Conservation (phyloP, 2,888 invertebrate species). For the Temnothorax rugatulus region DNA sequence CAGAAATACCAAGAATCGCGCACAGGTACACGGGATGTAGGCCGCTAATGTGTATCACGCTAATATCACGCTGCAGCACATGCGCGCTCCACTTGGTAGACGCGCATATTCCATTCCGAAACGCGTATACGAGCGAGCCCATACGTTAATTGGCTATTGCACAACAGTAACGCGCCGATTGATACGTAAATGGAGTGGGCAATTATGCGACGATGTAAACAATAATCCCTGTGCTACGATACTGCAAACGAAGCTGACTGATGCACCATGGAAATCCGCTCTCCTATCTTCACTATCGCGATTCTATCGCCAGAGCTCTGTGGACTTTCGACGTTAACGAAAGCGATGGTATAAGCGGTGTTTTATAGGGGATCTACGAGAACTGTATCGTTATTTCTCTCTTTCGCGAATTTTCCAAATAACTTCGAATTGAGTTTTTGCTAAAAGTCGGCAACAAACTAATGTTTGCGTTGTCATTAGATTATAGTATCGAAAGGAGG, state of each 20-base stretch:
- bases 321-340: constrained; percentile 53
- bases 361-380: not conserved
- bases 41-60: constrained; percentile 21
- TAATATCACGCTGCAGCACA: constrained; percentile 24
- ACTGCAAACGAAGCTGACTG: constrained; percentile 62
- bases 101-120: constrained; percentile 33
- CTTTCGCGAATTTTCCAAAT: not conserved
- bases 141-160: constrained; percentile 73
- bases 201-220: constrained; percentile 76
- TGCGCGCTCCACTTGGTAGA: constrained; percentile 8
- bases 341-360: constrained; percentile 25
- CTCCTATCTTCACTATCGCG: constrained; percentile 27
- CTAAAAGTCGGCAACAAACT: not conserved
- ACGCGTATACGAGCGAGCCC: constrained; percentile 43
- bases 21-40: too few species aligned
- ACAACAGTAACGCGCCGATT: constrained; percentile 75
- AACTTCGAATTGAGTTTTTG: not conserved
- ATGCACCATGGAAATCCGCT: constrained; percentile 65
- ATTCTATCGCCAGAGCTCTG: not conserved
- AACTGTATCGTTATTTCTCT: not conserved
- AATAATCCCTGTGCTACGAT: constrained; percentile 66
- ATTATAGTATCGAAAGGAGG: not conserved
- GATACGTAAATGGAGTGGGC: constrained; percentile 78
- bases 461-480: not conserved
- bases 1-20: constrained; percentile 22